phyloP scores from a whole-genome alignment of 1,140 invertebrate genomes.

The Drosophila trapezifrons region DNA sequence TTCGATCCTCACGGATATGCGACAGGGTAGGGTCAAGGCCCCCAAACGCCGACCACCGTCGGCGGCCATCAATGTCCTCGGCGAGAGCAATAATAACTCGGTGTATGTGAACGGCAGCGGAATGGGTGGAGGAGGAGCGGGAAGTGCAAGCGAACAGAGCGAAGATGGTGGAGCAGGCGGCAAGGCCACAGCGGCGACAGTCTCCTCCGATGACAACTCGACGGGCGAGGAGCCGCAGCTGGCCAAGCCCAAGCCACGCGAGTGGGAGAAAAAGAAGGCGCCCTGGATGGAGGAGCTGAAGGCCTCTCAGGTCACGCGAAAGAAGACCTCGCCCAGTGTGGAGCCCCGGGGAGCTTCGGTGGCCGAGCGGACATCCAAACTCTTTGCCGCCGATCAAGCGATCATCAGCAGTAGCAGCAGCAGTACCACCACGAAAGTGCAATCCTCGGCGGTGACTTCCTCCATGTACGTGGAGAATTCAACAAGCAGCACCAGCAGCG shows the following conservation, averaged over 20 bases:
- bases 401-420: constrained; percentile 45
- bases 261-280: constrained; percentile 87
- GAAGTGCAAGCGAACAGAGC: constrained; percentile 72
- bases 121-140: constrained; percentile 42
- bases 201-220: constrained; percentile 73
- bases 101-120: constrained; percentile 80
- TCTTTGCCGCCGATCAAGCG: constrained; percentile 62
- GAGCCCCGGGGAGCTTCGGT: constrained; percentile 67
- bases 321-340: constrained; percentile 85
- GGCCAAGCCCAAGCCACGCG: constrained; percentile 85
- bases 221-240: constrained; percentile 84
- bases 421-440: constrained; percentile 74
- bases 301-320: constrained; percentile 87
- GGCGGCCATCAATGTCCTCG: constrained; percentile 75
- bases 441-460: constrained; percentile 73
- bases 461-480: constrained; percentile 74
- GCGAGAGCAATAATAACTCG: constrained; percentile 82
- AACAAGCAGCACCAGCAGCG: constrained; percentile 68
- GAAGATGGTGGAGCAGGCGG: constrained; percentile 45
- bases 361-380: constrained; percentile 69
- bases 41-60: constrained; percentile 86
- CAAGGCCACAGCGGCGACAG: constrained; percentile 30
- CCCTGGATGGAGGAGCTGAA: constrained; percentile 89
- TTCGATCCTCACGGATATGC: constrained; percentile 87
- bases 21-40: constrained; percentile 86